Base-by-base conservation (phyloP, 2,888 invertebrate genomes). In the Pristionchus fissidentatus region DNA sequence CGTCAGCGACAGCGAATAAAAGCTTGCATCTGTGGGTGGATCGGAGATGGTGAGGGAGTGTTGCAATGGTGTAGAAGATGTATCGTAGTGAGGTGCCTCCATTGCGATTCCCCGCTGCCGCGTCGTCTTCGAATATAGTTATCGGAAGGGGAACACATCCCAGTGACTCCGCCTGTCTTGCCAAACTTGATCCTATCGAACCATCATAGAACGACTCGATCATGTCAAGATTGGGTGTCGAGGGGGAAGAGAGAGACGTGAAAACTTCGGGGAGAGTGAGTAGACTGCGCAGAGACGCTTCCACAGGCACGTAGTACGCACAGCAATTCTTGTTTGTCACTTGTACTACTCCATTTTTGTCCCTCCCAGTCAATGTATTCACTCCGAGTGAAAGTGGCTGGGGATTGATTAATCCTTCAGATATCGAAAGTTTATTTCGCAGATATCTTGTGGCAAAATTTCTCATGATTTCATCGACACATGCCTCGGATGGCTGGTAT, bases 121-220 rank as follows among this genome's bases (percentile, higher is more conserved):
- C 66, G 41, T 66, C 66, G 41, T 66, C 66, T 22, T 66, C 66
- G 41, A 66, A 66, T 41, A 66, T 66, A 10, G 38, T 66, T 0
- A 66, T 22, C 5, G 66, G 66, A 22, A 66, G 35, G 41, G 66
- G 66, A 38, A 66, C 41, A 10, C 38, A 38, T 10, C 38, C 66
- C 1, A 66, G 41, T 38, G 22, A 22, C 1, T 10, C 7, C 22
- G 66, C 38, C 7, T 66, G 5, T 22, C 41, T 19, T 7, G 38
- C 7, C 22, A 66, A n/a, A 22, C 38, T 19, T 7, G 10, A 19
- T 22, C 66, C 66, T 5, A 66, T 66, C 19, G 66, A 38, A 7
- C 66, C 66, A 38, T 66, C 66, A 2, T 38, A n/a, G 66, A 66
- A 66, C 0, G 4, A 3, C 38, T 66, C 66, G 10, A 66, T 66